These are phyloP conservation scores for Eriosoma lanigerum DNA, from an alignment of 1,140 invertebrate species.

Conservation along the genomic window DNA sequence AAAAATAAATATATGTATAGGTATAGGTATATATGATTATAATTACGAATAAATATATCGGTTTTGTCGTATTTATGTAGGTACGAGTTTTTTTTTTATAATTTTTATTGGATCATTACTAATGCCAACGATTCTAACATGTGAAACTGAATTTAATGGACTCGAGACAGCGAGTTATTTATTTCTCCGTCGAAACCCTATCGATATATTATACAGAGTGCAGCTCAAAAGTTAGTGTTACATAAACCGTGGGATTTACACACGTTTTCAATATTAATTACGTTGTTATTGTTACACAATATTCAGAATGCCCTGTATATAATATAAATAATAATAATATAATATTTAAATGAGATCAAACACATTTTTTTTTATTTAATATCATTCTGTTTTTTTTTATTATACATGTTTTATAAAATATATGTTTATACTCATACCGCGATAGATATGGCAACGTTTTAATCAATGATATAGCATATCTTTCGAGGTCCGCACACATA, in stretches of 20 bases:
- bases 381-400: background rate
- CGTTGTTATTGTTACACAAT: too few species aligned
- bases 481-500: background rate
- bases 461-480: conserved; percentile 13
- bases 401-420: background rate
- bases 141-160: conserved; percentile 41
- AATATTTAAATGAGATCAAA: background rate
- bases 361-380: conserved; percentile 17
- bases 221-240: too few species aligned
- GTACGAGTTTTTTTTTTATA: background rate
- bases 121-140: background rate
- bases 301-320: too few species aligned
- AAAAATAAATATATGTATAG: background rate
- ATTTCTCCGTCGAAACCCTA: background rate
- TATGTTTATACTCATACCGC: too few species aligned
- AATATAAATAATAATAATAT: too few species aligned
- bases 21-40: too few species aligned
- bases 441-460: conserved; percentile 15
- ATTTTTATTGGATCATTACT: conserved; percentile 41
- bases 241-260: too few species aligned
- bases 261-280: too few species aligned
- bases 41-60: conserved; percentile 31
- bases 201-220: background rate
- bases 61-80: background rate
- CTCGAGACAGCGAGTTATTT: conserved; percentile 38